These are phyloP conservation scores for Phalacrocorax aristotelis DNA, from an alignment of 2,113 vertebrate genomes.

Conservation along the genomic window DNA sequence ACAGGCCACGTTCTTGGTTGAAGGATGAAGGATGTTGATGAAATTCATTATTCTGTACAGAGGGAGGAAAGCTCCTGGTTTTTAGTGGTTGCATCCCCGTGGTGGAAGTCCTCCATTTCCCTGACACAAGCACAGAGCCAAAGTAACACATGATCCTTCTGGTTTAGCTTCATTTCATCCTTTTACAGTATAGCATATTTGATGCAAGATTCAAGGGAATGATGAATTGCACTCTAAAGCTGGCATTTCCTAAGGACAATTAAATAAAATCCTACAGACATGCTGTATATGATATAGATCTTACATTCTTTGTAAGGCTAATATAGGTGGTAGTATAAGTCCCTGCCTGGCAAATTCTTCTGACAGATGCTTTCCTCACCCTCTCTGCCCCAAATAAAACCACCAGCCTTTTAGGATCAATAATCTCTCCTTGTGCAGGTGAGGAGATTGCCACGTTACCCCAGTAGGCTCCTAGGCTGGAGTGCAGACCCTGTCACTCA, in stretches of 20 bases:
- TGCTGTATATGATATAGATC: background rate
- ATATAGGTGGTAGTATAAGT: background rate
- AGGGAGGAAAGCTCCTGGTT: background rate
- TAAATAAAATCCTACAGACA: background rate
- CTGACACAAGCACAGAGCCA: background rate
- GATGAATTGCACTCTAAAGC: background rate
- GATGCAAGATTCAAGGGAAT: background rate
- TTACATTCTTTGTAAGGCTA: background rate
- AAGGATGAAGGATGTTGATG: background rate
- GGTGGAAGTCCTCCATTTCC: background rate
- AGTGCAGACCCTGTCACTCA: background rate
- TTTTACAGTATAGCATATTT: background rate
- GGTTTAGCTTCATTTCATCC: background rate
- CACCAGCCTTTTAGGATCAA: background rate
- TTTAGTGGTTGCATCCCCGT: background rate
- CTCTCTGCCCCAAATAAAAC: background rate
- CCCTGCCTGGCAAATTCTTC: background rate
- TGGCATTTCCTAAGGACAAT: background rate
- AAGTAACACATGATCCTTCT: background rate
- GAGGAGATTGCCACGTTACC: background rate
- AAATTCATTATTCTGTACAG: background rate
- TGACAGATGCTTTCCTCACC: background rate
- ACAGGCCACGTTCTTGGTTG: background rate
- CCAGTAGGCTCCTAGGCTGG: background rate
- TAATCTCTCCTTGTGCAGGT: background rate